A percentile compares a stretch with the other conserved stretches of the same genome.
phyloP scores from a whole-genome alignment of 2,113 vertebrate genomes.

The Scatophagus argus region DNA sequence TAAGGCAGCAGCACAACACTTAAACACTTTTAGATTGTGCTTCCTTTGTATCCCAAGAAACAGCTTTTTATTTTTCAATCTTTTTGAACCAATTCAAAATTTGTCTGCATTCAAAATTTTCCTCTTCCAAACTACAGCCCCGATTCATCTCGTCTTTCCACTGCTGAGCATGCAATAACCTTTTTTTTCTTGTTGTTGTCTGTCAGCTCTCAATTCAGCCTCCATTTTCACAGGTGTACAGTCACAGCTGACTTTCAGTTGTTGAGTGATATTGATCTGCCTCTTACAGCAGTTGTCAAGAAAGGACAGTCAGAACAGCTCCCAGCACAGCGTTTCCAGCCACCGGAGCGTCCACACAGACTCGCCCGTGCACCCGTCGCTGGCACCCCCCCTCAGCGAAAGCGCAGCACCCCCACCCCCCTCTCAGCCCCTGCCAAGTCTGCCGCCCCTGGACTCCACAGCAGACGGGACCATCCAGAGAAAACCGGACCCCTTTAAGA shows the following conservation, averaged over 20 bases:
- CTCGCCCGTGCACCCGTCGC: constrained; percentile 89
- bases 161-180: constrained; percentile 19
- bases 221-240: constrained; percentile 2
- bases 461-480: constrained; percentile 92
- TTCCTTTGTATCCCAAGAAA: constrained; percentile 26
- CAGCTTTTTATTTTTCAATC: constrained; percentile 16
- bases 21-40: constrained; percentile 8
- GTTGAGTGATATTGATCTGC: constrained; percentile 53
- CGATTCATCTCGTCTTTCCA: constrained; percentile 7
- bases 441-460: constrained; percentile 85
- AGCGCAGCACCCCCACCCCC: constrained; percentile 79
- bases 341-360: constrained; percentile 93
- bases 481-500: constrained; percentile 99
- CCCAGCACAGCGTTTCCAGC: constrained; percentile 95
- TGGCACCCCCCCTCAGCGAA: constrained; percentile 84
- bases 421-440: constrained; percentile 82
- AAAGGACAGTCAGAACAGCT: constrained; percentile 99
- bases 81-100: constrained; percentile 18
- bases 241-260: constrained; percentile 16
- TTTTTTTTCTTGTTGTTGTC: constrained; percentile 29
- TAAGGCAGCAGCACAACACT: constrained; percentile 12
- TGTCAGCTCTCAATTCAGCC: constrained; percentile 5
- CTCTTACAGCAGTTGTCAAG: constrained; percentile 93
- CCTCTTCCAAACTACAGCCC: constrained; percentile 25
- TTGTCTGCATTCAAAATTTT: constrained; percentile 21